Percentiles rank a stretch among this genome's conserved stretches.
Conservation (phyloP, 1,140 invertebrate genomes). For the Steinernema feltiae region DNA sequence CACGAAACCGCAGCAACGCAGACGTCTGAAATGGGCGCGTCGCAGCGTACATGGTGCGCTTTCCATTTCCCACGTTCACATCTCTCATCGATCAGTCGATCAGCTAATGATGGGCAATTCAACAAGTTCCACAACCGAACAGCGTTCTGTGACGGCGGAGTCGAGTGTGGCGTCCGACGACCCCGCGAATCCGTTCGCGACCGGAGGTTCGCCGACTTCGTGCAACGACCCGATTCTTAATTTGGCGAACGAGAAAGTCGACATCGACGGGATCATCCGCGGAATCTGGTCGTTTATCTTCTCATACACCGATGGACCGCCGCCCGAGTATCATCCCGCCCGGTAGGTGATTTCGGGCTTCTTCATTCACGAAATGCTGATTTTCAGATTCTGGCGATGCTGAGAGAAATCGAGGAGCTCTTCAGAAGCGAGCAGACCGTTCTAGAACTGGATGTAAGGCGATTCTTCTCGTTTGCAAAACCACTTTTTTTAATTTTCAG, state of each 20-base stretch:
- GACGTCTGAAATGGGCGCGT: no score
- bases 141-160: background rate
- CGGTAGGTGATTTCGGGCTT: background rate
- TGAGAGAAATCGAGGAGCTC: background rate
- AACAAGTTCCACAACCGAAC: background rate
- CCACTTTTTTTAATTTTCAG: background rate
- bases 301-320: conserved; percentile 4
- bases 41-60: no score
- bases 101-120: background rate
- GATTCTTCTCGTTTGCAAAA: background rate
- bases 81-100: background rate
- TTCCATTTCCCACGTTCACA: no score
- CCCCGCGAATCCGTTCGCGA: background rate
- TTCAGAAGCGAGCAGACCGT: background rate
- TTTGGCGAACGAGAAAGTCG: background rate
- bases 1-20: no score
- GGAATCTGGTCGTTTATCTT: conserved; percentile 8
- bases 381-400: background rate
- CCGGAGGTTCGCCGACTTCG: background rate
- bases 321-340: background rate
- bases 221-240: background rate
- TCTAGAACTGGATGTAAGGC: background rate
- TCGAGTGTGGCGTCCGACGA: background rate
- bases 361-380: background rate
- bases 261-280: background rate